Evolutionary conservation across 2,888 invertebrate species (phyloP).

Genomic region (Xestia rhomboidea): DNA sequence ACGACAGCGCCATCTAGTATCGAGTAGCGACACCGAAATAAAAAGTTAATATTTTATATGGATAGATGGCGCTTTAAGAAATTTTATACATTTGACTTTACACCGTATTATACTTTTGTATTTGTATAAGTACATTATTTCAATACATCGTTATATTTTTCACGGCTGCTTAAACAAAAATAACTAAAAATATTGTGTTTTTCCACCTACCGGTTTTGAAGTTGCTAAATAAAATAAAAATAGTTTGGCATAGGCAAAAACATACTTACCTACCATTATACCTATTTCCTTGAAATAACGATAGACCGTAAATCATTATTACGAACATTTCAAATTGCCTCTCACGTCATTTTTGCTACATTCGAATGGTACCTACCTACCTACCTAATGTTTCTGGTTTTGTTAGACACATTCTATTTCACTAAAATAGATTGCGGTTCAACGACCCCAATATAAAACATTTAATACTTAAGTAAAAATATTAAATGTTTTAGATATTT

Average conservation of each 20-base stretch:
- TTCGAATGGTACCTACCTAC: conserved; percentile 11
- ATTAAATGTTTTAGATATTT: background rate
- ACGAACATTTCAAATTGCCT: conserved; percentile 32
- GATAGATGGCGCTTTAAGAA: conserved; percentile 69
- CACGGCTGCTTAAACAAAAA: background rate
- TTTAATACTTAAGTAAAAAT: background rate
- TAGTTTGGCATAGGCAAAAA: background rate
- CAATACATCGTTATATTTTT: background rate
- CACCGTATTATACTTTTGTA: background rate
- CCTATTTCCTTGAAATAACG: conserved; percentile 13
- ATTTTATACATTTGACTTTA: background rate
- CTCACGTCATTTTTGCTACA: conserved; percentile 23
- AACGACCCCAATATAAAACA: conserved; percentile 11
- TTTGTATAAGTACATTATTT: background rate
- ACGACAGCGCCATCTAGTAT: conserved; percentile 74
- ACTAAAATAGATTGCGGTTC: conserved; percentile 25
- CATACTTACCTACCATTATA: background rate
- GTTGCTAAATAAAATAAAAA: background rate
- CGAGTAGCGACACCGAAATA: conserved; percentile 75
- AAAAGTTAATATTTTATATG: background rate
- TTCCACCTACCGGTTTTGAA: background rate
- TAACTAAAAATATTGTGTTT: background rate
- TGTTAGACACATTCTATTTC: conserved; percentile 31
- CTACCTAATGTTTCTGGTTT: conserved; percentile 23
- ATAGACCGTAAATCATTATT: conserved; percentile 16